A percentile compares a stretch with the other conserved stretches of the same genome.
These are phyloP conservation scores for Gnatocerus cornutus DNA, from an alignment of 2,888 invertebrate species.

Conservation along the genomic window DNA sequence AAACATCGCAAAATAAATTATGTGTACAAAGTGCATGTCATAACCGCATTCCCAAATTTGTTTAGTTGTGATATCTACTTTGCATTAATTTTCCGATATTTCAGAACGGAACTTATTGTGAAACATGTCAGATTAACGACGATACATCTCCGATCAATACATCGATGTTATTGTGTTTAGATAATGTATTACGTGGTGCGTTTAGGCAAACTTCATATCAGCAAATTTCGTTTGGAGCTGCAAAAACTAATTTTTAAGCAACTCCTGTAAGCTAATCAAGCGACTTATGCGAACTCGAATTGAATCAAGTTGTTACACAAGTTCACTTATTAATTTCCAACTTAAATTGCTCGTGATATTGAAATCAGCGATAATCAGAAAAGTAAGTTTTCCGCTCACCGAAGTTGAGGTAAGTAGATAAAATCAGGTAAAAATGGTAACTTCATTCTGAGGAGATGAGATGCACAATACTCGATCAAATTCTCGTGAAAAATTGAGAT, in stretches of 20 bases:
- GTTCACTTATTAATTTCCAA: background rate
- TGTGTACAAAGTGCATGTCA: too few species aligned
- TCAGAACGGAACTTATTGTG: background rate
- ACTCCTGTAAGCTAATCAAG: too few species aligned
- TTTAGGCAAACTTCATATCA: background rate
- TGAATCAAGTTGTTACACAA: too few species aligned
- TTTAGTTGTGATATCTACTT: background rate
- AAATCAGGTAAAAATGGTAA: slow-evolving; percentile 3
- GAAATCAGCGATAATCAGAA: background rate
- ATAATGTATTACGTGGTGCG: background rate
- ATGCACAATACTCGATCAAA: slow-evolving; percentile 17
- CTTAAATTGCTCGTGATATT: background rate
- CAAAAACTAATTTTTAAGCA: too few species aligned
- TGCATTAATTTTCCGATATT: background rate
- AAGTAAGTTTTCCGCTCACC: background rate
- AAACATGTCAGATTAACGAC: slow-evolving; percentile 1
- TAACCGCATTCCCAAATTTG: background rate
- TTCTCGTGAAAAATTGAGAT: slow-evolving; percentile 4
- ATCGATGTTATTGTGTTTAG: background rate
- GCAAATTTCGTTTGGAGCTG: too few species aligned
- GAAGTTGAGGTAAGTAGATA: background rate
- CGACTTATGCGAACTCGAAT: too few species aligned
- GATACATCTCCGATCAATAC: background rate
- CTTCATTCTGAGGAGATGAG: background rate
- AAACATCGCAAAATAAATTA: background rate